These are phyloP conservation scores for Melikaiella ostensackeni DNA, from an alignment of 2,888 invertebrate genomes.

Conservation along the genomic window DNA sequence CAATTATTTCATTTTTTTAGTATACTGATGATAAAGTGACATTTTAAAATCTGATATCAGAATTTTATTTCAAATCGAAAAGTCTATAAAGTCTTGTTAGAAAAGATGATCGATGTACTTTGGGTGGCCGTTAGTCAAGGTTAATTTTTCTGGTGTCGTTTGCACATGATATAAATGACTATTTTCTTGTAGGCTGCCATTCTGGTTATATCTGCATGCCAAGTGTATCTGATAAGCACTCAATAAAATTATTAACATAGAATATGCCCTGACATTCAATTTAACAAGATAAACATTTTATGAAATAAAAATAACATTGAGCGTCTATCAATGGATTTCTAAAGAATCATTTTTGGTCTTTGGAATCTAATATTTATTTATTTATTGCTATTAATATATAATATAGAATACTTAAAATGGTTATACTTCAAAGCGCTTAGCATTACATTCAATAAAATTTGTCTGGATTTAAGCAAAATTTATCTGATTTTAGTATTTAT, in stretches of 20 bases:
- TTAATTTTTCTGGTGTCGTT: constrained; percentile 13
- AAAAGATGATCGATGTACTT: constrained; percentile 12
- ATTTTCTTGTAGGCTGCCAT: background rate
- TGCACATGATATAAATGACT: background rate
- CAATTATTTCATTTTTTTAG: background rate
- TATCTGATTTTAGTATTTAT: too few species aligned
- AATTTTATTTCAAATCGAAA: background rate
- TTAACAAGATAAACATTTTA: background rate
- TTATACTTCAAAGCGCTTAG: too few species aligned
- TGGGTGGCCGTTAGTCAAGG: constrained; percentile 20
- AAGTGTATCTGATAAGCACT: constrained; percentile 28
- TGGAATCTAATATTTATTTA: too few species aligned
- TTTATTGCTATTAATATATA: too few species aligned
- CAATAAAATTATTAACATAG: background rate
- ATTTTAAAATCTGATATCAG: background rate
- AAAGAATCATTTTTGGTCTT: too few species aligned
- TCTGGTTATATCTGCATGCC: constrained; percentile 20
- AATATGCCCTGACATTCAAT: background rate
- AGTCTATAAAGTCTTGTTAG: background rate
- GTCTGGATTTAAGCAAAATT: too few species aligned
- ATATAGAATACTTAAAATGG: too few species aligned
- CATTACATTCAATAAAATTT: too few species aligned
- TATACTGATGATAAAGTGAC: background rate
- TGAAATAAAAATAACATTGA: background rate
- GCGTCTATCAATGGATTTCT: too few species aligned